Conservation (phyloP, 35 echinoderm and acorn worm species). For the Ptychodera flava region DNA sequence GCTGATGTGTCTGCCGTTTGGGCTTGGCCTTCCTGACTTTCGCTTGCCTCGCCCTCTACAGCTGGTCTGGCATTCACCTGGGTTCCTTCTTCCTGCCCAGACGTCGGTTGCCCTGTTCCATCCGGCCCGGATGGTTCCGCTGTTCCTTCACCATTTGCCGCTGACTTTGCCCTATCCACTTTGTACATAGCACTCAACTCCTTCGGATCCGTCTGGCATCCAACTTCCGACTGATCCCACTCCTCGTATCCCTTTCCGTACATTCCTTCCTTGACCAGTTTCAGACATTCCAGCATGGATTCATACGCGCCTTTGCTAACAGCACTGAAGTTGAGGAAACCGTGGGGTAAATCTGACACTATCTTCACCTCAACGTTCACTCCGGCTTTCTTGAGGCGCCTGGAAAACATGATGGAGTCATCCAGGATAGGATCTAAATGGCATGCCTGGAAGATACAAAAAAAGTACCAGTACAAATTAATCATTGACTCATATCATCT, state of each 20-base stretch:
- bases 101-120: too few relatives aligned
- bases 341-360: constrained; percentile 75
- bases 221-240: constrained; percentile 3
- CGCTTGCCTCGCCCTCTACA: too few relatives aligned
- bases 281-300: constrained; percentile 62
- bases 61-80: too few relatives aligned
- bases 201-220: background rate
- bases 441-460: constrained; percentile 43
- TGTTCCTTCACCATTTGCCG: background rate
- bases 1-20: too few relatives aligned
- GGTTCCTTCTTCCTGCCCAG: too few relatives aligned
- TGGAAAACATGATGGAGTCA: constrained; percentile 84
- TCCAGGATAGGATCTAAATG: constrained; percentile 77
- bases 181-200: background rate
- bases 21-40: too few relatives aligned
- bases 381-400: constrained; percentile 41
- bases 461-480: background rate
- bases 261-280: constrained; percentile 81
- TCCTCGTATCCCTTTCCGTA: constrained; percentile 64
- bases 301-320: constrained; percentile 79
- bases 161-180: background rate
- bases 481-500: background rate
- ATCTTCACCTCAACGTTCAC: constrained; percentile 70
- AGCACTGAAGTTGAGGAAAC: constrained; percentile 89
- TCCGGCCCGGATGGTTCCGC: too few relatives aligned